Evolutionary conservation across 2,797 vertebrate genomes (phyloP), one percentile per base, ranked within the genome.

Genomic region (Rhyacichthys aspro): DNA sequence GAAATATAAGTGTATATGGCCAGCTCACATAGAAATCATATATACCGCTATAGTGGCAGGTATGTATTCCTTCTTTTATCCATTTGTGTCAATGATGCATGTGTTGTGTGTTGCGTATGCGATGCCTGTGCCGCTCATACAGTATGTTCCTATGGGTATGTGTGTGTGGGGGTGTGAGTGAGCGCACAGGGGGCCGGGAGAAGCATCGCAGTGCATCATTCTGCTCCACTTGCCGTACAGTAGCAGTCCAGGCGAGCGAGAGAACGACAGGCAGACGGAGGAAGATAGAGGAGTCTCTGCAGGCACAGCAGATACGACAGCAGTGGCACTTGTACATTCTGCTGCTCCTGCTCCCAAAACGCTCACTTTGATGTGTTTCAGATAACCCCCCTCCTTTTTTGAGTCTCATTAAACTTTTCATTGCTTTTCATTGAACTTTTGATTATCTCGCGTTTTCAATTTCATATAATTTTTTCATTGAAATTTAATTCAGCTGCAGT

Each of bases 171-270:
- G 50, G 55, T 53, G 64, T 43, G 58, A 54, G 66, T 8, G 57
- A 43, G 67, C 72, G 71, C 52, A 70, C 48, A 33, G 38, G 65
- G 56, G 70, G 78, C 73, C 62, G 49, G 69, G 65, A 63, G 83
- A 83, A 64, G 59, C 76, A 81, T 81, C 86, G 87, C 81, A 81
- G 84, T 85, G 81, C 83, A 93, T 92, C 90, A 93, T 92, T 93
- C 90, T 90, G 91, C 90, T 90, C 90, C 87, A 92, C 88, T 92
- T 91, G 88, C 77, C 83, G 72, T 80, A 84, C 84, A 82, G 75
- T 78, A 79, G 67, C 78, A 52, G 74, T 49, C 38, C 56, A 64
- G 77, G 75, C 76, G 63, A 58, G 68, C 65, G 63, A 74, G 58
- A 53, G 63, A 54, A 54, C 17, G 19, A 14, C 18, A 12, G 18